A percentile compares a stretch with the other conserved stretches of the same genome.
Evolutionary conservation across 2,797 vertebrate species (phyloP).

Genomic region (Ptychobarbus kaznakovi): DNA sequence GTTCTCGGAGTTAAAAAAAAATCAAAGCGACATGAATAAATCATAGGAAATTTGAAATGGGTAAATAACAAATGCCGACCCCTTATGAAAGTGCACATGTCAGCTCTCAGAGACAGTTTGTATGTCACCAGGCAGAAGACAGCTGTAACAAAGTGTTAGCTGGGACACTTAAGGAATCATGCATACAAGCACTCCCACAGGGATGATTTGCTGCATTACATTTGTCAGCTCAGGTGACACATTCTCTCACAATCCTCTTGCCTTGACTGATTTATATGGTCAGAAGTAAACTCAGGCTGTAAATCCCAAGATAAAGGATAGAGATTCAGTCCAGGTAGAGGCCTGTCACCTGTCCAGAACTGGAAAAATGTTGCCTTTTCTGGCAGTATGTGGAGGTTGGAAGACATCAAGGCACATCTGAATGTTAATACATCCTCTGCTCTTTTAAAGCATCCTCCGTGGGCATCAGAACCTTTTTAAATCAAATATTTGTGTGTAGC

Average conservation of each 20-base stretch:
- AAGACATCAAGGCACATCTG: background rate
- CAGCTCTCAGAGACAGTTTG: conserved; percentile 62
- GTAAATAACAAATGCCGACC: conserved; percentile 58
- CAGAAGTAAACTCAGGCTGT: conserved; percentile 14
- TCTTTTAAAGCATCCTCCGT: background rate
- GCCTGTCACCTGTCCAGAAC: background rate
- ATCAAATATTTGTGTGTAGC: background rate
- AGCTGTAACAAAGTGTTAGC: conserved; percentile 46
- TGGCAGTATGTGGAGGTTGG: background rate
- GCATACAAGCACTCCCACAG: conserved; percentile 29
- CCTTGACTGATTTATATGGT: conserved; percentile 10
- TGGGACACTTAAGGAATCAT: conserved; percentile 53
- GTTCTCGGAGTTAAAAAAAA: conserved; percentile 27
- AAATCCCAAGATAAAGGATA: conserved; percentile 26
- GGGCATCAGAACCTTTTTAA: background rate
- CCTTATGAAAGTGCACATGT: conserved; percentile 64
- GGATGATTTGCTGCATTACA: background rate
- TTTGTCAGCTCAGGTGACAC: background rate
- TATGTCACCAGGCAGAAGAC: conserved; percentile 61
- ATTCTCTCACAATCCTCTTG: background rate
- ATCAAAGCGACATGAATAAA: conserved; percentile 54
- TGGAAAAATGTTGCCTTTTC: background rate
- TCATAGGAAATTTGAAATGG: conserved; percentile 60
- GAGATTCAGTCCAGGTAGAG: conserved; percentile 34
- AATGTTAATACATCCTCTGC: background rate